Conservation (phyloP, 2,888 invertebrate species). For the Aphodius granarius region DNA sequence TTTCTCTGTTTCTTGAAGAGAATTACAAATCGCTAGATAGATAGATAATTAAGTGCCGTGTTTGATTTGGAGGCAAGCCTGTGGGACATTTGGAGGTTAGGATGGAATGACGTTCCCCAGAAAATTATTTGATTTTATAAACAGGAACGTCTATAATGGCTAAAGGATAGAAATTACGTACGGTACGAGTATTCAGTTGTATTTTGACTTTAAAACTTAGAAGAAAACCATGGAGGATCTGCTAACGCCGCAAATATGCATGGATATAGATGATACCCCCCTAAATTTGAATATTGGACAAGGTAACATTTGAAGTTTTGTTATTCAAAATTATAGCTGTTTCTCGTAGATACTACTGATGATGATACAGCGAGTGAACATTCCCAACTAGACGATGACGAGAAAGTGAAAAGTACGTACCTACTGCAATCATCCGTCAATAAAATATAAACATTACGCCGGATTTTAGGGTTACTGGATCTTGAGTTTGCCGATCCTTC, state of each 20-base stretch:
- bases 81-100: not conserved
- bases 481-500: slow-evolving; percentile 26
- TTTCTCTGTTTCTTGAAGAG: not conserved
- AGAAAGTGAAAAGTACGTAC: slow-evolving; percentile 30
- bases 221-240: slow-evolving; percentile 32
- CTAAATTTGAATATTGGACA: slow-evolving; percentile 28
- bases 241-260: slow-evolving; percentile 49
- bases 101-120: not conserved
- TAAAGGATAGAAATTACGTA: not conserved
- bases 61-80: not conserved
- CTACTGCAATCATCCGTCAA: not conserved
- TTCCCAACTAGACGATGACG: slow-evolving; percentile 26
- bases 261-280: slow-evolving; percentile 48
- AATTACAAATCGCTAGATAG: not conserved
- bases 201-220: not conserved
- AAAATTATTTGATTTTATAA: not conserved
- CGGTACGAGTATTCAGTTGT: not conserved
- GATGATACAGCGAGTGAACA: slow-evolving; percentile 24
- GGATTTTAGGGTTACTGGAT: slow-evolving; percentile 32
- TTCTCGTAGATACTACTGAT: slow-evolving; percentile 22
- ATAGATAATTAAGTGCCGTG: not conserved
- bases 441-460: too few species aligned
- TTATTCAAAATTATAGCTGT: slow-evolving; percentile 9
- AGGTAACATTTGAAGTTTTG: slow-evolving; percentile 11
- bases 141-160: not conserved